Percentiles rank a stretch among this genome's conserved stretches.
These are phyloP conservation scores for Gasteruption jaculator DNA, from an alignment of 2,888 invertebrate species.

Conservation along the genomic window DNA sequence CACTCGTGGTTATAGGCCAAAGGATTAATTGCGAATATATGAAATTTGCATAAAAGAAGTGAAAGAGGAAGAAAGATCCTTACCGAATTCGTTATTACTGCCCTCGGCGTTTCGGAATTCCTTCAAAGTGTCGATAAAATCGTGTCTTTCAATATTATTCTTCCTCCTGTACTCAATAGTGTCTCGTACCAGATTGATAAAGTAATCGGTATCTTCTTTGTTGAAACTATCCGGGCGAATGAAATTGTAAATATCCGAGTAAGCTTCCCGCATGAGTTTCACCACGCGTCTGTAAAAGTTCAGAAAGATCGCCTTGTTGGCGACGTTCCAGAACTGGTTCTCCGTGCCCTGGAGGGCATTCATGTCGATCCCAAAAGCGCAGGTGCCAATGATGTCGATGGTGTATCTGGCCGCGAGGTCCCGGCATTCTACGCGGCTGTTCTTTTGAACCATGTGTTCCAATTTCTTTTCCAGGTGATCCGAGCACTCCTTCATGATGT, in stretches of 20 bases:
- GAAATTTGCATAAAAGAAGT: too few species aligned
- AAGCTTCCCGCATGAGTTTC: conserved; percentile 12
- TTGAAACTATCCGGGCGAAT: conserved; percentile 25
- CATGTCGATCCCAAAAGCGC: conserved; percentile 46
- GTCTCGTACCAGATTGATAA: conserved; percentile 36
- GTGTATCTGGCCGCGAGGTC: conserved; percentile 44
- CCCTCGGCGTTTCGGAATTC: conserved; percentile 34
- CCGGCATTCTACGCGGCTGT: conserved; percentile 21
- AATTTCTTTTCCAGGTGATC: conserved; percentile 48
- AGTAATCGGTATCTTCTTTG: conserved; percentile 35
- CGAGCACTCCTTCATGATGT: conserved; percentile 50
- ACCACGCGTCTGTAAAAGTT: conserved; percentile 14
- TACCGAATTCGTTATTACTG: conserved; percentile 29
- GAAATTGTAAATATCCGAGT: conserved; percentile 24
- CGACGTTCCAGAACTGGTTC: conserved; percentile 42
- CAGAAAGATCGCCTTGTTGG: conserved; percentile 30
- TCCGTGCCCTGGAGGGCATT: conserved; percentile 36
- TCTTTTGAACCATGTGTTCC: conserved; percentile 29
- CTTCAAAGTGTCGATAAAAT: conserved; percentile 49
- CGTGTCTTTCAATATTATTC: conserved; percentile 45
- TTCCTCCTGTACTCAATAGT: conserved; percentile 43
- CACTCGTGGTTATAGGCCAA: too few species aligned
- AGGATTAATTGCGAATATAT: background rate
- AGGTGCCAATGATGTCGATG: conserved; percentile 47
- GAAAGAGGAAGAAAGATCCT: conserved; percentile 5